Conservation (phyloP, 2,888 invertebrate genomes). For the Euclidia mi region DNA sequence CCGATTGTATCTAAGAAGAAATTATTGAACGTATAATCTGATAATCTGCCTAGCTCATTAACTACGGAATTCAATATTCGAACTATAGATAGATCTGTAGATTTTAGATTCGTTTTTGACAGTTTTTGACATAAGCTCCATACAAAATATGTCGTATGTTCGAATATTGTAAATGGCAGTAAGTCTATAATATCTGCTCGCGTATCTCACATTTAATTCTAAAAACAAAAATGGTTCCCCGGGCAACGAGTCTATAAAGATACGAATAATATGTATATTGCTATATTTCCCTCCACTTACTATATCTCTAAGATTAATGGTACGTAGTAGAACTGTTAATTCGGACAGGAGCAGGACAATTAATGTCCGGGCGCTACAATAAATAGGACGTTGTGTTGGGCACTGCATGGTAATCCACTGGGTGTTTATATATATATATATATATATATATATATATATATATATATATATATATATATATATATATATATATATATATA, state of each 20-base stretch:
- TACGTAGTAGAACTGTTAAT: conserved; percentile 1
- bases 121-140: no score
- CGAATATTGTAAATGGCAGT: no score
- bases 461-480: no score
- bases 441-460: not conserved
- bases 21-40: no score
- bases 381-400: not conserved
- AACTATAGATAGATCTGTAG: no score
- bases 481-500: no score
- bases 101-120: no score
- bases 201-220: not conserved
- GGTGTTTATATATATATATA: not conserved
- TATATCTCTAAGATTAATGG: not conserved
- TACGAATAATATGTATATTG: not conserved
- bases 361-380: not conserved
- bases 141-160: no score
- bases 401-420: not conserved
- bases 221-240: not conserved
- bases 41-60: no score
- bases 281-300: not conserved
- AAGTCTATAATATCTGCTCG: no score
- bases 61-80: no score
- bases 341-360: not conserved
- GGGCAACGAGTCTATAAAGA: not conserved
- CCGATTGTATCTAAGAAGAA: no score